phyloP scores from a whole-genome alignment of 2,888 invertebrate genomes.

The Sarcophaga caerulescens region DNA sequence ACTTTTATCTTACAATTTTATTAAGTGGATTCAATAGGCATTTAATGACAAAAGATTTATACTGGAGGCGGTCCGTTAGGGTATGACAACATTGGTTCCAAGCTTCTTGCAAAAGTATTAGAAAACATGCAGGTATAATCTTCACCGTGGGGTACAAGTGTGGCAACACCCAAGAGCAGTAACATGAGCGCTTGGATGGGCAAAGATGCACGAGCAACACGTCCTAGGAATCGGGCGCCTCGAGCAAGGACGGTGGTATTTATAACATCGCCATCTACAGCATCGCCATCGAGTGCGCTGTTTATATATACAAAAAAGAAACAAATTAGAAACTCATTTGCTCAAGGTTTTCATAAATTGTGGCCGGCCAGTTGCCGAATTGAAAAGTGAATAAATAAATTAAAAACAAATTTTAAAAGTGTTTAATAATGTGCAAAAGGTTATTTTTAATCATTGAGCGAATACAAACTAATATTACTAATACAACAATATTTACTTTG shows the following conservation, averaged over 20 bases:
- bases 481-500: conserved; percentile 84
- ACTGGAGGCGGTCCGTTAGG: conserved; percentile 97
- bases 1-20: conserved; percentile 43
- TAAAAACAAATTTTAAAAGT: conserved; percentile 1
- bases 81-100: conserved; percentile 94
- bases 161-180: conserved; percentile 94
- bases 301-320: conserved; percentile 9
- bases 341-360: conserved; percentile 5
- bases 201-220: conserved; percentile 94
- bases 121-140: conserved; percentile 93
- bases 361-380: too few species aligned
- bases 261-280: conserved; percentile 82
- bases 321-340: not conserved
- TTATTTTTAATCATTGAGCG: not conserved
- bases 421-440: not conserved
- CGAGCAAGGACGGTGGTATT: conserved; percentile 86
- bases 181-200: conserved; percentile 97
- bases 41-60: conserved; percentile 80
- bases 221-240: conserved; percentile 92
- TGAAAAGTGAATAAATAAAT: conserved; percentile 6
- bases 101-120: conserved; percentile 90
- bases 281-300: conserved; percentile 74
- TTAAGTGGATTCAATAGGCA: not conserved
- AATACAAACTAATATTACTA: conserved; percentile 72
- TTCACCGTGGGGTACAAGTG: conserved; percentile 92